Evolutionary conservation across 1,140 invertebrate species (phyloP), one percentile per base, ranked within the genome.

Genomic region (Ceratosolen solmsi): DNA sequence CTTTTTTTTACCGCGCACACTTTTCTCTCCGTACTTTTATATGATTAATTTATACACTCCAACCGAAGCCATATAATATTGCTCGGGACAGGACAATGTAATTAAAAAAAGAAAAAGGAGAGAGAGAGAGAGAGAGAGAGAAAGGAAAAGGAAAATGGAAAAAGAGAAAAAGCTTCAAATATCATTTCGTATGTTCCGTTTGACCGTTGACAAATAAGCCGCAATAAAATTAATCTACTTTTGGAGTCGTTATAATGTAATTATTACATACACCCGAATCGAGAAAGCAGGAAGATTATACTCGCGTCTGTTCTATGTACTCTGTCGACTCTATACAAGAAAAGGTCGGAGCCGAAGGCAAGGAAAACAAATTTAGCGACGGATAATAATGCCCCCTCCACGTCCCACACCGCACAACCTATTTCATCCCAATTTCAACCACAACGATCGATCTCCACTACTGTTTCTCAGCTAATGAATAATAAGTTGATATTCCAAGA

Each of bases 211-310:
- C 79, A 74, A 63, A 74, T 65, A 74, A 60, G 58, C 46, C 13
- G 41, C 71, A 80, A 60, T 74, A 65, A 65, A 80, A 80, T 73
- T 74, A 80, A 80, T 80, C 71, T 51, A 65, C 79, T 74, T 74
- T 80, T 25, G 41, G 56, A 27, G 56, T 54, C 79, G 71, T 80
- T 65, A 80, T 51, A 80, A 54, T 41, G 71, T 65, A 54, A 22
- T 54, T 54, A 80, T 80, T 80, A 72, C 38, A 80, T 27, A 41
- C 49, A 51, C 33, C 7, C 15, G 49, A 51, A 68, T 41, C 41
- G 22, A 54, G 46, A 70, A 68, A 54, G 27, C 38, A 41, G 22
- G 15, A 41, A 70, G n/a, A 79, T 36, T 38, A 27, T 54, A 25
- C 20, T 8, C 56, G 46, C 17, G 27, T 9, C 0, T 33, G 11